Base-by-base conservation (phyloP, 2,113 vertebrate genomes). In the Phycodurus eques region DNA sequence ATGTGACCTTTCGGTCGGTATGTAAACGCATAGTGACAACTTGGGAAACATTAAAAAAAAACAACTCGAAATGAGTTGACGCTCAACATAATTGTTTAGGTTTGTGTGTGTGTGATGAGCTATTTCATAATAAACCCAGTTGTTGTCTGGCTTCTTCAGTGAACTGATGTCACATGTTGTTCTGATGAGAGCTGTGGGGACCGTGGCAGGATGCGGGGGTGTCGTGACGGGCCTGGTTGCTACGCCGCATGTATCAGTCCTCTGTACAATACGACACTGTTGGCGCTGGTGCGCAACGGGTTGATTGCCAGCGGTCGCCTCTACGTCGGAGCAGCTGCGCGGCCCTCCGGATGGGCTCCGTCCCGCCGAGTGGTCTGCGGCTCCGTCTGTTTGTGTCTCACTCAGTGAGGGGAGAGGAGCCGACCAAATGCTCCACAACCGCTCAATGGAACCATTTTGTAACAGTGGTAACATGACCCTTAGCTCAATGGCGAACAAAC, bases 241-340 rank as follows among this genome's bases (percentile, higher is more conserved):
- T 78, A 75, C 79, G 68, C 81, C 74, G 67, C 73, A 70, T 79
- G 68, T 73, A 71, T 79, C 79, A 70, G n/a, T 22, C 20, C 11
- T 14, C 56, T 13, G 56, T 49, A 88, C 86, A 88, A 88, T 83
- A 76, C 86, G 39, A 59, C 80, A 85, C 83, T 87, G 87, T 89
- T 76, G 81, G 53, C 70, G 74, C 76, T 81, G 80, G 75, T 82
- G 83, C 85, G 77, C 78, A 85, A 74, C 77, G 81, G 68, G 57
- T 83, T 72, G 76, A 88, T 83, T 87, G 20, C 39, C 62, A 43
- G 62, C 39, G 61, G 61, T 63, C 61, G 19, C 10, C 54, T 22
- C 54, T 10, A 22, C 53, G 8, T 56, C 7, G 54, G 1, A 79
- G 78, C 83, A 87, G 88, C 85, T 86, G 86, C 75, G 27, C 49